A percentile compares a stretch with the other conserved stretches of the same genome.
phyloP scores from a whole-genome alignment of 2,797 vertebrate genomes.

The Sebastes cheni region DNA sequence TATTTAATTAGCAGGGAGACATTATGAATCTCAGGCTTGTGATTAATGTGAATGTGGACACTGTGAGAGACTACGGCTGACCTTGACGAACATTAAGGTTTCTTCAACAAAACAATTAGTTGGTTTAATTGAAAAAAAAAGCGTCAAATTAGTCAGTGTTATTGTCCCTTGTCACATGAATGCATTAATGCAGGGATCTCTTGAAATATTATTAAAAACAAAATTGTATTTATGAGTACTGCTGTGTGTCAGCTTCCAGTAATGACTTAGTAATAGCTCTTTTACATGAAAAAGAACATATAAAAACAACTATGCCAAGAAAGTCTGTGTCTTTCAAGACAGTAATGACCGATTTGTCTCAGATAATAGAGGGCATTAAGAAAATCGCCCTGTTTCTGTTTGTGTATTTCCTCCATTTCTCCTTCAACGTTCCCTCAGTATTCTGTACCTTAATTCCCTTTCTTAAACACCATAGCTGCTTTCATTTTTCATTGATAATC shows the following conservation, averaged over 20 bases:
- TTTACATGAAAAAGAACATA: neutral
- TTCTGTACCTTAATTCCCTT: too few relatives aligned
- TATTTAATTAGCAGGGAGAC: slow-evolving; percentile 18
- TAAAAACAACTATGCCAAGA: neutral
- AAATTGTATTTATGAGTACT: neutral
- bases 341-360: neutral
- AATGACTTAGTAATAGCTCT: slow-evolving; percentile 3
- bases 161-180: neutral
- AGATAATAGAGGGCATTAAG: neutral
- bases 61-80: neutral
- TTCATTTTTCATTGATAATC: too few relatives aligned
- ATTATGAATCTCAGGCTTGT: neutral
- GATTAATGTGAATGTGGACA: slow-evolving; percentile 11
- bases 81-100: slow-evolving; percentile 7
- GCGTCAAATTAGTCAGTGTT: neutral
- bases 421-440: too few relatives aligned
- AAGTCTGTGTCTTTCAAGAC: neutral
- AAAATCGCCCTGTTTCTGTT: neutral
- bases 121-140: neutral
- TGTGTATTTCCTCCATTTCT: neutral
- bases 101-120: neutral
- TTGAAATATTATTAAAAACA: neutral
- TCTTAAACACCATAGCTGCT: too few relatives aligned
- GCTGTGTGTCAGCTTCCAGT: neutral
- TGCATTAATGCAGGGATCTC: neutral